Percentiles rank a stretch among this genome's conserved stretches.
phyloP scores from a whole-genome alignment of 2,113 vertebrate genomes.

The Tetrao urogallus region DNA sequence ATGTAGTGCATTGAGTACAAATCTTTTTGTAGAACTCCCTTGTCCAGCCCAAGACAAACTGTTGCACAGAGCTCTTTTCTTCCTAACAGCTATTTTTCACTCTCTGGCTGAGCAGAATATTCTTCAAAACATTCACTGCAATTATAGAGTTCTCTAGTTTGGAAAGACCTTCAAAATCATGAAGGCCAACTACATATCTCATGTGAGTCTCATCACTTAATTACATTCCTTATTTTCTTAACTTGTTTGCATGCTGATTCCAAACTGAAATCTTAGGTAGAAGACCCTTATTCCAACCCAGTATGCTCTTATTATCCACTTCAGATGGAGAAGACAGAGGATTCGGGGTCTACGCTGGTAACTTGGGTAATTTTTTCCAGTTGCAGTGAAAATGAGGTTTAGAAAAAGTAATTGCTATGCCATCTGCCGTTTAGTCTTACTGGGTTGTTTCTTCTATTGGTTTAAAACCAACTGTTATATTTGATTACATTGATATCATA shows the following conservation, averaged over 20 bases:
- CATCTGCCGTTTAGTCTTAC: background rate
- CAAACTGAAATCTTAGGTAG: background rate
- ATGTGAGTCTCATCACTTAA: background rate
- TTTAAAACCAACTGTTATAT: background rate
- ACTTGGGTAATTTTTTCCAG: background rate
- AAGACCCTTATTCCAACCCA: background rate
- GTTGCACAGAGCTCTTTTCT: background rate
- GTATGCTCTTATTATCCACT: no score
- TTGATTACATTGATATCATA: background rate
- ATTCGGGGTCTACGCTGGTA: background rate
- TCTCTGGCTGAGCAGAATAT: background rate
- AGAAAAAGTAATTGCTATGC: background rate
- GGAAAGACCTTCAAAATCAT: background rate
- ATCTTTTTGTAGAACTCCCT: accelerated
- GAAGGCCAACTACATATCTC: background rate
- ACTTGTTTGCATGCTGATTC: background rate
- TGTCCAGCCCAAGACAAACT: background rate
- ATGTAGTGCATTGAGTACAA: background rate
- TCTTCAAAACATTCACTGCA: background rate
- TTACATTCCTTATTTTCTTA: background rate
- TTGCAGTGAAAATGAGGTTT: background rate
- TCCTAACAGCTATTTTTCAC: background rate
- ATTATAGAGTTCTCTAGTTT: background rate
- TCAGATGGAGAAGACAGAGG: background rate
- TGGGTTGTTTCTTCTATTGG: background rate